Conservation (phyloP, 2,888 invertebrate species). For the Hyles lineata region DNA sequence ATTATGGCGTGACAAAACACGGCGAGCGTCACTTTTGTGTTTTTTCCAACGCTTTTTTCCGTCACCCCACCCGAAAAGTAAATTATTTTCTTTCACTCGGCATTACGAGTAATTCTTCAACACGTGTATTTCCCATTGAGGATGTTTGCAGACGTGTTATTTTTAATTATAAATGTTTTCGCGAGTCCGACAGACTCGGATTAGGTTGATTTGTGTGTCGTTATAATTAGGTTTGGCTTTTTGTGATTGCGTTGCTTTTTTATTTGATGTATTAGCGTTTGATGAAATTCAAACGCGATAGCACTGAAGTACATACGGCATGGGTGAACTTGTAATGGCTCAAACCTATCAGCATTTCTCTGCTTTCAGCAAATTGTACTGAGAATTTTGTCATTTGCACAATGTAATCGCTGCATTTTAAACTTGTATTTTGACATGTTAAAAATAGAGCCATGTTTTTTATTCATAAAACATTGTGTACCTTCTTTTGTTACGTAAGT, state of each 20-base stretch:
- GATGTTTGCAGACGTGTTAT: slow-evolving; percentile 14
- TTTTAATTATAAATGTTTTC: slow-evolving; percentile 27
- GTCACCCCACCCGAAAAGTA: slow-evolving; percentile 16
- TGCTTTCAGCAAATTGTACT: too few relatives aligned
- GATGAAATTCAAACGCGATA: too few relatives aligned
- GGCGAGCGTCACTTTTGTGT: slow-evolving; percentile 46
- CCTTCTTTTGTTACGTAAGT: not conserved
- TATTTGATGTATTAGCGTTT: not conserved
- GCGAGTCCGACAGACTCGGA: not conserved
- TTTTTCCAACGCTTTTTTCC: slow-evolving; percentile 18
- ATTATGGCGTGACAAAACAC: slow-evolving; percentile 68
- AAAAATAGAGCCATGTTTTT: too few relatives aligned
- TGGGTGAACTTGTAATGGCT: too few relatives aligned
- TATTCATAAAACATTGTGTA: too few relatives aligned
- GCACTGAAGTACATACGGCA: too few relatives aligned
- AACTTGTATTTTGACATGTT: too few relatives aligned
- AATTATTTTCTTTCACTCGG: slow-evolving; percentile 25
- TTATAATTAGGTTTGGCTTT: not conserved
- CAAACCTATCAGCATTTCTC: too few relatives aligned
- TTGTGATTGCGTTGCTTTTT: not conserved
- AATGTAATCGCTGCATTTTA: too few relatives aligned
- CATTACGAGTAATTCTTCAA: slow-evolving; percentile 20
- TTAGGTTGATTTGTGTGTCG: slow-evolving; percentile 7
- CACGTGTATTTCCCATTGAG: slow-evolving; percentile 27
- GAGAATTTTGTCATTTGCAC: too few relatives aligned